phyloP scores from a whole-genome alignment of 2,797 vertebrate genomes.

The Pempheris klunzingeri region DNA sequence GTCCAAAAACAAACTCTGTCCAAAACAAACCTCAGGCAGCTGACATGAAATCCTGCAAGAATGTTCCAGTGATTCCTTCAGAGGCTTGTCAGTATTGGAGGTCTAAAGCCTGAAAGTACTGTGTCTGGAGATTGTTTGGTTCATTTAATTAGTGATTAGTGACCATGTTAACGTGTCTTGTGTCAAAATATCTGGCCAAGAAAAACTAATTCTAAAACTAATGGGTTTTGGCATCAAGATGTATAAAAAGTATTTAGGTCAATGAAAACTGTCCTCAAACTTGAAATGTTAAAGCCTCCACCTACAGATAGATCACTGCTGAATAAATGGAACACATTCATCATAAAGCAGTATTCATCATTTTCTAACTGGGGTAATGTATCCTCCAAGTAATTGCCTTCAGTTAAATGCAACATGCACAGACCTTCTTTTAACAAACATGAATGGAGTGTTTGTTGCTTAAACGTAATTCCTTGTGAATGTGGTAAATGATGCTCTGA shows the following conservation, averaged over 20 bases:
- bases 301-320: neutral
- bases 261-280: neutral
- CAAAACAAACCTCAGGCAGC: neutral
- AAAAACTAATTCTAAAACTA: too few relatives aligned
- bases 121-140: too few relatives aligned
- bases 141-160: neutral
- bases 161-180: neutral
- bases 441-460: neutral
- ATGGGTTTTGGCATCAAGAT: neutral
- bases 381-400: neutral
- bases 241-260: neutral
- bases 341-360: neutral
- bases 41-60: neutral
- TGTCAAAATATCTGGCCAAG: neutral
- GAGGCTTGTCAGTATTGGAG: neutral
- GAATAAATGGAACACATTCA: neutral
- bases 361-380: neutral
- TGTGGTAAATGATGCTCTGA: neutral
- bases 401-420: neutral
- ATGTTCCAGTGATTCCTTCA: neutral
- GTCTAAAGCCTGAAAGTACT: neutral
- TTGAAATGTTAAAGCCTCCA: neutral
- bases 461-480: neutral
- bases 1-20: constrained; percentile 2
- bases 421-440: neutral